These are phyloP conservation scores for Hemibagrus wyckioides DNA, from an alignment of 2,113 vertebrate species.

Conservation along the genomic window DNA sequence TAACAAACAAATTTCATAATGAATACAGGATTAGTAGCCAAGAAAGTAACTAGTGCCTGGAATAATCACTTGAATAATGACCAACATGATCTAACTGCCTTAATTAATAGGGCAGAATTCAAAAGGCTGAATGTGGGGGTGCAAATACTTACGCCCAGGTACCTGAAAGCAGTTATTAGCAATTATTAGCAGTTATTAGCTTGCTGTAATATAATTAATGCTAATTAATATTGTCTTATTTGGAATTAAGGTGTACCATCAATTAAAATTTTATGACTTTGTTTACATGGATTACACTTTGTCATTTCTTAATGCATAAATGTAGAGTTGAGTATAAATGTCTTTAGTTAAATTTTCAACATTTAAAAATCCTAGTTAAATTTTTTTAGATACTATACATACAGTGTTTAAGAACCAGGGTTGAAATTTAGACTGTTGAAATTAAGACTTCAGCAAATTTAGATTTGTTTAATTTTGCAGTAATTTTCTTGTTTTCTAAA, in stretches of 20 bases:
- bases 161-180: background rate
- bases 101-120: background rate
- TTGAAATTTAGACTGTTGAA: no score
- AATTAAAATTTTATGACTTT: background rate
- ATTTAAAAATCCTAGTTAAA: no score
- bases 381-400: no score
- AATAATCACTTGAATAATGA: background rate
- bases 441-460: no score
- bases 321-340: background rate
- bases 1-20: background rate
- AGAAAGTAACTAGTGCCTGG: background rate
- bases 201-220: background rate
- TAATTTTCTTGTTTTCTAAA: no score
- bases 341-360: no score
- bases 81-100: background rate
- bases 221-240: background rate
- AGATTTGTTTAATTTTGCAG: no score
- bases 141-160: background rate
- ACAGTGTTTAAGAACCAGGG: no score
- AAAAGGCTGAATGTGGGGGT: no score
- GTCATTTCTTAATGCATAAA: background rate
- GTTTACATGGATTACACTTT: background rate
- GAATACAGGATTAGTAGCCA: background rate
- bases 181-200: background rate
- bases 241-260: background rate